Evolutionary conservation across 2,797 vertebrate genomes (phyloP).

Genomic region (Meriones psammophilus): DNA sequence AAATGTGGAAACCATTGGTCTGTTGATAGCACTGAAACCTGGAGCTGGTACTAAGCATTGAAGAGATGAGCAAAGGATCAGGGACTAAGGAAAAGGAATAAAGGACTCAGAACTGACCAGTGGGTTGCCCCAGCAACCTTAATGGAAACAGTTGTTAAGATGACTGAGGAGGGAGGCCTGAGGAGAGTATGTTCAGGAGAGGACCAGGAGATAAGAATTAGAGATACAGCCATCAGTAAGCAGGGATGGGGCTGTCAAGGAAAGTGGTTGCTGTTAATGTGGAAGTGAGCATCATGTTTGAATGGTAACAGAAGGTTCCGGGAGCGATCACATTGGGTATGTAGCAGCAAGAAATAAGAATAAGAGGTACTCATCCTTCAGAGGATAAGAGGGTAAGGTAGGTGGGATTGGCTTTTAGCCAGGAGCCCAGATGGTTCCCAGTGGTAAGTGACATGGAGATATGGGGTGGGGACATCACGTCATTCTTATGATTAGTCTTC

Average conservation of each 20-base stretch:
- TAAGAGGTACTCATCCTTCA: not conserved
- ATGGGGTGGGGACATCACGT: no score
- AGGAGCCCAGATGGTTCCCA: not conserved
- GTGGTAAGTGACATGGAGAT: not conserved
- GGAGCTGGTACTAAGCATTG: not conserved
- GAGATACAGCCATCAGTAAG: not conserved
- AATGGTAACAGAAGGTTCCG: not conserved
- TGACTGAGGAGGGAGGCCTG: not conserved
- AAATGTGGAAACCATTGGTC: not conserved
- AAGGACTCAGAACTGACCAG: not conserved
- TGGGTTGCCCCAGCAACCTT: not conserved
- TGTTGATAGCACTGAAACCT: not conserved
- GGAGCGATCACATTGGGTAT: not conserved
- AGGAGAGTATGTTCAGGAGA: not conserved
- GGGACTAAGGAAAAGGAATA: not conserved
- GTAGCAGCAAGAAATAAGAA: not conserved
- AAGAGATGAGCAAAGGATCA: not conserved
- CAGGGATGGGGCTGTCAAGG: not conserved
- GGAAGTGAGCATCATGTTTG: not conserved
- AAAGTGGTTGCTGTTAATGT: not conserved
- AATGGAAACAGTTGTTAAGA: not conserved
- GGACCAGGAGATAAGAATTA: not conserved
- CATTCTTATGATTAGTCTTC: not conserved
- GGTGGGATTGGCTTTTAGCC: not conserved
- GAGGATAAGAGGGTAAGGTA: not conserved